Evolutionary conservation across 2,888 invertebrate genomes (phyloP).

Genomic region (Lymantria monacha): DNA sequence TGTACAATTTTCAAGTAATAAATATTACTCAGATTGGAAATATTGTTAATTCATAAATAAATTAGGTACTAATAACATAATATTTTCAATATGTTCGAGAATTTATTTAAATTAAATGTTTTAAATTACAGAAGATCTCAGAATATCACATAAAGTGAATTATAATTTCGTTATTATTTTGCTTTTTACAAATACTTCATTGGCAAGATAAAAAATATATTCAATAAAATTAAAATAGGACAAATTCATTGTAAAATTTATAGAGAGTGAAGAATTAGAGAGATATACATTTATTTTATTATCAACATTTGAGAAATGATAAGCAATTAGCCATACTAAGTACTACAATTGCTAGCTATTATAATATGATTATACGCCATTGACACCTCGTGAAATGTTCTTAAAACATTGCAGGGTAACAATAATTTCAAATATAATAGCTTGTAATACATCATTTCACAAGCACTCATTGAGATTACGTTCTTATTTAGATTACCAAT

Average conservation of each 20-base stretch:
- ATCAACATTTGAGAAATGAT: slow-evolving; percentile 54
- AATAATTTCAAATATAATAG: slow-evolving; percentile 48
- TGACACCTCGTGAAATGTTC: slow-evolving; percentile 70
- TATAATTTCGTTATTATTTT: slow-evolving; percentile 60
- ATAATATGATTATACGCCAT: slow-evolving; percentile 35
- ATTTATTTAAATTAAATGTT: slow-evolving; percentile 47
- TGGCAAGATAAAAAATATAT: slow-evolving; percentile 70
- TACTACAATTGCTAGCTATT: slow-evolving; percentile 70
- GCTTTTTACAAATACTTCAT: slow-evolving; percentile 71
- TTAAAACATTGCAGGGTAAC: slow-evolving; percentile 70
- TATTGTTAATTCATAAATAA: slow-evolving; percentile 47
- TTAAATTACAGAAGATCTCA: slow-evolving; percentile 70
- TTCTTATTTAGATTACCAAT: slow-evolving; percentile 54
- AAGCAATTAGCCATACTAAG: slow-evolving; percentile 70
- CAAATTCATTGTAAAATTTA: slow-evolving; percentile 54
- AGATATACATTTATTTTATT: slow-evolving; percentile 53
- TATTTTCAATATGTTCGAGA: slow-evolving; percentile 48
- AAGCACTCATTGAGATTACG: slow-evolving; percentile 79
- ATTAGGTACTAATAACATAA: slow-evolving; percentile 56
- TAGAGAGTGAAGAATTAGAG: slow-evolving; percentile 76
- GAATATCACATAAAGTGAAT: slow-evolving; percentile 73
- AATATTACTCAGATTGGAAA: slow-evolving; percentile 34
- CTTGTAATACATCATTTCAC: slow-evolving; percentile 51
- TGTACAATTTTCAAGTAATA: slow-evolving; percentile 64
- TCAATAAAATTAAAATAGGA: slow-evolving; percentile 53